Percentiles rank a stretch among this genome's conserved stretches.
Evolutionary conservation across 2,888 invertebrate species (phyloP).

Genomic region (Omphaloscelis lunosa): DNA sequence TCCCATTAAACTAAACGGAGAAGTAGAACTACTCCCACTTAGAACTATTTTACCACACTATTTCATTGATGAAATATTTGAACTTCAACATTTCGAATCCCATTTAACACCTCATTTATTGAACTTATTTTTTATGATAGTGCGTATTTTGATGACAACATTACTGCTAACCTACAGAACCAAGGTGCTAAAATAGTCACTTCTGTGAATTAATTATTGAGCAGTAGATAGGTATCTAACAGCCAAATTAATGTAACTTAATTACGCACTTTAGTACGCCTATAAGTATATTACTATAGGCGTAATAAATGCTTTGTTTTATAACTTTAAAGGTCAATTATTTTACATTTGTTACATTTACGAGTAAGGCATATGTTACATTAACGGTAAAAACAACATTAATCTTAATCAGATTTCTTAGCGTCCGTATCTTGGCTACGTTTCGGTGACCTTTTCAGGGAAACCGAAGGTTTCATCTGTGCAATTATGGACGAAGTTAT

Average conservation of each 20-base stretch:
- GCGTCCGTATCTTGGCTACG: too few species aligned
- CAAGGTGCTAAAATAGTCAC: background rate
- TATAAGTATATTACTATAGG: conserved; percentile 1
- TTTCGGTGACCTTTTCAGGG: too few species aligned
- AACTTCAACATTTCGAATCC: background rate
- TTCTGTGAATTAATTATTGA: conserved; percentile 5
- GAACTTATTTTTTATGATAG: background rate
- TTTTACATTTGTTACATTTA: conserved; percentile 30
- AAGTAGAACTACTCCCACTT: background rate
- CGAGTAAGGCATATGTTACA: background rate
- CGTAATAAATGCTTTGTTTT: conserved; percentile 1
- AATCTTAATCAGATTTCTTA: too few species aligned
- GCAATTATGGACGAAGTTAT: too few species aligned
- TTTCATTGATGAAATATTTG: background rate
- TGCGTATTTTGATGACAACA: background rate
- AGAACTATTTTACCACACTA: background rate
- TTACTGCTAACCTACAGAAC: too few species aligned
- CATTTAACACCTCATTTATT: conserved; percentile 1
- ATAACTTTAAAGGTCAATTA: background rate
- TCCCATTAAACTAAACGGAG: too few species aligned
- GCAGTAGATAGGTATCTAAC: background rate
- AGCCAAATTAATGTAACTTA: conserved; percentile 4
- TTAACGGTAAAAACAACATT: background rate
- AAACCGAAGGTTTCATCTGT: too few species aligned
- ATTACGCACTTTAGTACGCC: conserved; percentile 12